Evolutionary conservation across 2,888 invertebrate species (phyloP).

Genomic region (Autographa pulchrina): DNA sequence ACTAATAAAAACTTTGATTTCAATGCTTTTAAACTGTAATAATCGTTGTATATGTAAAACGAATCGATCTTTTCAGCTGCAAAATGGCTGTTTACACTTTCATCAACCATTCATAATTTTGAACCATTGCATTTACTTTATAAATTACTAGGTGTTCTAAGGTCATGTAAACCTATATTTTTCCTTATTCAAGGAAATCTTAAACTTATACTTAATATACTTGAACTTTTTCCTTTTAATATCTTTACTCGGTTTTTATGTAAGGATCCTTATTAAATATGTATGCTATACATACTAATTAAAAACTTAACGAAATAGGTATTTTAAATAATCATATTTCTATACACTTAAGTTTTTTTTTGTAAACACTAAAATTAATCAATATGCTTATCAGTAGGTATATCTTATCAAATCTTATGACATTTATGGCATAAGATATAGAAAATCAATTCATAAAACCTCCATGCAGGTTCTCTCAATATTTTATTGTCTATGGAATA

Average conservation of each 20-base stretch:
- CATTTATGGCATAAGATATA: neutral
- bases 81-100: neutral
- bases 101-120: too few species aligned
- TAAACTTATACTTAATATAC: neutral
- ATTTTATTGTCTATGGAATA: slow-evolving; percentile 18
- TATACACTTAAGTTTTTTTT: too few species aligned
- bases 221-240: neutral
- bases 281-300: too few species aligned
- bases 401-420: too few species aligned
- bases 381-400: too few species aligned
- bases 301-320: too few species aligned
- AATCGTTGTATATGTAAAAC: neutral
- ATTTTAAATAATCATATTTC: too few species aligned
- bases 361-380: too few species aligned
- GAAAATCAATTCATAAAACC: neutral
- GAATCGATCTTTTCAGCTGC: neutral
- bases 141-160: too few species aligned
- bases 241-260: neutral
- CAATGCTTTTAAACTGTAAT: neutral
- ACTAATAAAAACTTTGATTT: neutral
- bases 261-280: too few species aligned
- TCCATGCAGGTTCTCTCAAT: slow-evolving; percentile 12
- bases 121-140: too few species aligned
- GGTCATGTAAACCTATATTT: too few species aligned
- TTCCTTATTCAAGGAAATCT: neutral